Base-by-base conservation (phyloP, 2,113 vertebrate species). In the Xiphophorus maculatus region DNA sequence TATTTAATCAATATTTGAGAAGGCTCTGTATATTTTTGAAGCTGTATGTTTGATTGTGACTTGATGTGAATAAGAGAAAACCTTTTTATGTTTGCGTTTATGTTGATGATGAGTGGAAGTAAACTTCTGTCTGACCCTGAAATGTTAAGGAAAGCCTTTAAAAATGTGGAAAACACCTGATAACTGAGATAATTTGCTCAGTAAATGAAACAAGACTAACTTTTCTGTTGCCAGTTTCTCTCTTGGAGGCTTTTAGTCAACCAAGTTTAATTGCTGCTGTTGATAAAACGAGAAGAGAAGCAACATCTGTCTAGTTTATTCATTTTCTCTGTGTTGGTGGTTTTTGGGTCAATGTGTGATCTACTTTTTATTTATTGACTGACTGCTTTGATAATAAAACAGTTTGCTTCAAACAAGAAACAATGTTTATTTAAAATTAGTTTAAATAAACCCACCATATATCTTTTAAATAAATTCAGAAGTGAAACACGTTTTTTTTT, bases 251-350 rank as follows among this genome's bases (percentile, higher is more conserved):
- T 22, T 51, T 66, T 58, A 30, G 15, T n/a, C 12, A 7, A 6
- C 25, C n/a, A 44, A 66, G 13, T 71, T 30, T 61, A 28, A 65
- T 33, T 35, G 37, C 40, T 77, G 69, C 62, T 78, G 33, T 69
- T 33, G 40, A 8, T 29, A 0, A 83, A 85, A 76, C 73, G 69
- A 58, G 8, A 58, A 58, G 25, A 58, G 25, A 58, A 58, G 22
- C 51, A 58, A 17, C 44, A 11, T n/a, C 51, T 58, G 19, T 58
- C 51, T 58, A 3, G 22, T 58, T 25, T 9, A 7, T 17, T 51
- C 19, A 7, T 54, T 54, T 54, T 19, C 6, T 54, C 5, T 25
- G 10, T 42, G 40, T 42, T 42, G 3, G 40, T 42, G 12, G 3
- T 42, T 42, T 42, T 42, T 42, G 40, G 14, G 4, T 14, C 13